Evolutionary conservation across 2,113 vertebrate genomes (phyloP).

Genomic region (Aramus guarauna): DNA sequence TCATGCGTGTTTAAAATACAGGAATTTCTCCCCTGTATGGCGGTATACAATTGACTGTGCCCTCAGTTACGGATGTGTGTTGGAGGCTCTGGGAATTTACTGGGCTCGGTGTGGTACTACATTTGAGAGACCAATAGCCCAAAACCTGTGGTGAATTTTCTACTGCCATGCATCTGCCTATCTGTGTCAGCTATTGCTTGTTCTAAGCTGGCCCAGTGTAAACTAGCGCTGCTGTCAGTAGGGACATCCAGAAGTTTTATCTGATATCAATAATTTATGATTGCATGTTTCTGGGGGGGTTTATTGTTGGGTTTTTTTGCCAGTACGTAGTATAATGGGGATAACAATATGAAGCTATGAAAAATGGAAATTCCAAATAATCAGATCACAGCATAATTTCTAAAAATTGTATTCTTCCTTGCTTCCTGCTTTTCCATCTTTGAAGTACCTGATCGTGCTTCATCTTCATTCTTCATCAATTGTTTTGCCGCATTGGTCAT

Average conservation of each 20-base stretch:
- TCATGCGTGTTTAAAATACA: not conserved
- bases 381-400: not conserved
- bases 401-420: not conserved
- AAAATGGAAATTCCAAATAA: constrained; percentile 48
- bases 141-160: not conserved
- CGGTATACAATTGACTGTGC: not conserved
- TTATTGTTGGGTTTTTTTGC: not conserved
- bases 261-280: not conserved
- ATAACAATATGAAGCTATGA: constrained; percentile 7
- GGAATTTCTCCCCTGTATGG: not conserved
- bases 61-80: not conserved
- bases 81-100: not conserved
- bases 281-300: not conserved
- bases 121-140: not conserved
- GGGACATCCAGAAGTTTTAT: not conserved
- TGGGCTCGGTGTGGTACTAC: not conserved
- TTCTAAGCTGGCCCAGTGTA: not conserved
- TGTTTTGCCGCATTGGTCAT: not conserved
- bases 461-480: not conserved
- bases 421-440: not conserved
- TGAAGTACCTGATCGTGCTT: not conserved
- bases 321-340: not conserved
- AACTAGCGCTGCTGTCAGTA: not conserved
- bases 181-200: not conserved
- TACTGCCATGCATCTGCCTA: rapidly evolving